phyloP scores from a whole-genome alignment of 2,113 vertebrate species.

The Pantherophis guttatus region DNA sequence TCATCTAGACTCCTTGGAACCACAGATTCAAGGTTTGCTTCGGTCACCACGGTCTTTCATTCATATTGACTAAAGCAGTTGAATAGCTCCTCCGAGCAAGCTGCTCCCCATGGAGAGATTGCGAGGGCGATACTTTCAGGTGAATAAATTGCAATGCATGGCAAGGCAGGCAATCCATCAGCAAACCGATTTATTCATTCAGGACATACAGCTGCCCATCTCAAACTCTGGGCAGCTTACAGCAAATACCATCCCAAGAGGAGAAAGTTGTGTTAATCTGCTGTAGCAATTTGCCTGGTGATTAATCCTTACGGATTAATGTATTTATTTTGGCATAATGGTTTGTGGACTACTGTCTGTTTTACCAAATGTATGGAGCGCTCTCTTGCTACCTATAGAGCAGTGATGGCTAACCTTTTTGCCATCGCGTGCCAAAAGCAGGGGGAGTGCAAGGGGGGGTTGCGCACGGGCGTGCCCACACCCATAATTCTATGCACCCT shows the following conservation, averaged over 20 bases:
- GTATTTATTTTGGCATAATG: background rate
- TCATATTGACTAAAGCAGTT: background rate
- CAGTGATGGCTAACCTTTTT: too few species aligned
- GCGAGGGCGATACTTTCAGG: fast-evolving
- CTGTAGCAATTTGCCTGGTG: background rate
- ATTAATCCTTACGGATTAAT: background rate
- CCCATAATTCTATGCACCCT: too few species aligned
- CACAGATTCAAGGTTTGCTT: background rate
- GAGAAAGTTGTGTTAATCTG: background rate
- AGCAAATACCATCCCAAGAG: background rate
- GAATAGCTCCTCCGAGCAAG: background rate
- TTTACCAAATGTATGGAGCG: background rate
- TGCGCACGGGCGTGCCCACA: too few species aligned
- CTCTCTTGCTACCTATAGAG: background rate
- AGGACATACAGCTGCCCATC: background rate
- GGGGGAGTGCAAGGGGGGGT: too few species aligned
- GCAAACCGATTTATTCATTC: background rate
- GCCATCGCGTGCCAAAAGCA: too few species aligned
- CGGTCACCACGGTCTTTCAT: slow-evolving; percentile 29
- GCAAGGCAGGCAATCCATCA: fast-evolving
- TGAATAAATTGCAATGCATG: background rate
- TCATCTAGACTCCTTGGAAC: slow-evolving; percentile 41
- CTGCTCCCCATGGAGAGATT: background rate
- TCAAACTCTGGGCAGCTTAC: background rate
- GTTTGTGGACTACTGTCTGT: background rate